These are phyloP conservation scores for Oreocharis arfaki DNA, from an alignment of 2,113 vertebrate genomes.

Conservation along the genomic window DNA sequence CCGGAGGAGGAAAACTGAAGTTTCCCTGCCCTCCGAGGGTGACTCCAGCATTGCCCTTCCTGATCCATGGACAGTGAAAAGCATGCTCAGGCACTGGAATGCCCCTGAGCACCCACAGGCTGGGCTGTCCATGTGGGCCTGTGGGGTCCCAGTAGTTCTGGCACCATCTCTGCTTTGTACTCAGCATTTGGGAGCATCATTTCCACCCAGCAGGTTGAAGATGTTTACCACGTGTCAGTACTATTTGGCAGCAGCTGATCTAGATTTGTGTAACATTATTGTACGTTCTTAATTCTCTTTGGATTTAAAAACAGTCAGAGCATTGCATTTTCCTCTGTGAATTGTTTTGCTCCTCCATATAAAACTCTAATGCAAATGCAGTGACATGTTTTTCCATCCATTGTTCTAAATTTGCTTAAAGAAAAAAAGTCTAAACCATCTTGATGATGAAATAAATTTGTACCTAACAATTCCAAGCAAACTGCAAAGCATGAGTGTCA, in stretches of 20 bases:
- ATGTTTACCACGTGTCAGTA: fast-evolving
- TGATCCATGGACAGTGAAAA: fast-evolving
- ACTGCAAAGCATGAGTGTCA: not conserved
- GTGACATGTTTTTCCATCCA: not conserved
- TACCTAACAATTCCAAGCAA: not conserved
- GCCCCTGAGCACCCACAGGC: not conserved
- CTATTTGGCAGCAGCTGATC: not conserved
- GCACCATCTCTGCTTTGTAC: not conserved
- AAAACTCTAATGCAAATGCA: not conserved
- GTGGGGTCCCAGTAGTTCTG: not conserved
- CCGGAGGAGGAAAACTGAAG: not conserved
- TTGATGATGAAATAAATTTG: not conserved
- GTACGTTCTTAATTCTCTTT: not conserved
- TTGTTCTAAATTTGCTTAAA: not conserved
- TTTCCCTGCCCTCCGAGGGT: not conserved
- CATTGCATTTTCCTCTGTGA: not conserved
- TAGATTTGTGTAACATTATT: not conserved
- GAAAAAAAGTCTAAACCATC: not conserved
- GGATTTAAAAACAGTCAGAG: not conserved
- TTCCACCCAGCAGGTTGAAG: not conserved
- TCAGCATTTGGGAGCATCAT: not conserved
- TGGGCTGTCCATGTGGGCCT: not conserved
- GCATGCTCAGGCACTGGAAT: fast-evolving
- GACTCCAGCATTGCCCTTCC: not conserved
- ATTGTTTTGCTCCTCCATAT: not conserved